Evolutionary conservation across 1,140 invertebrate genomes (phyloP), one percentile per base, ranked within the genome.

Genomic region (Nymphalis io): DNA sequence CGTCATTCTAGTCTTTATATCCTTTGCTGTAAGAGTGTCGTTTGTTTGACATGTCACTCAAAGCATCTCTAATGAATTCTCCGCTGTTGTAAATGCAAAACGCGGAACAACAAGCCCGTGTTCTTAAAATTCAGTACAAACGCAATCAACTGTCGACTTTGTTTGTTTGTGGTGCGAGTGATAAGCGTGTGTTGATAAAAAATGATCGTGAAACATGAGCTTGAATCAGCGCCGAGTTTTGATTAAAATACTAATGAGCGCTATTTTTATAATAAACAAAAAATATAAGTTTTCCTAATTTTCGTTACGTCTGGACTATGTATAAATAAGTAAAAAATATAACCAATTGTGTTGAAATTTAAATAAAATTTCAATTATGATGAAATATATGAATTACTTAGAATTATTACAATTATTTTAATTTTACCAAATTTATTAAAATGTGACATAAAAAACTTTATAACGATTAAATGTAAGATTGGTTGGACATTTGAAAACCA

Each of bases 121-220:
- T 74, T 74, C 82, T 84, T 81, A 81, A 82, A 84, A 82, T 82
- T 81, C 75, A 76, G 64, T 66, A 75, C 80, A 76, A 78, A 81
- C 74, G 74, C 77, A 82, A 80, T 82, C 80, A 81, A 79, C 77
- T 68, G 75, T 60, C 72, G 68, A 59, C 44, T 68, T 33, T 12
- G 39, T 68, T 42, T 12, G 39, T 21, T 3, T 8, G 16, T 48
- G 68, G 51, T n/a, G 0, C 38, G 70, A 74, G 46, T 62, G 21
- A 62, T 62, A 44, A 21, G 48, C 48, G 48, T 20, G 13, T 23
- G 20, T 53, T 18, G n/a, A 18, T 4, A 46, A 46, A 46, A 46
- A 46, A 33, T n/a, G n/a, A 33, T 8, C 5, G 42, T n/a, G 15
- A 44, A 23, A 42, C 15, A 6, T 11, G 6, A 4, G 18, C 15